A percentile compares a stretch with the other conserved stretches of the same genome.
Conservation (phyloP, 2,888 invertebrate species). For the Cephus pygmeus region DNA sequence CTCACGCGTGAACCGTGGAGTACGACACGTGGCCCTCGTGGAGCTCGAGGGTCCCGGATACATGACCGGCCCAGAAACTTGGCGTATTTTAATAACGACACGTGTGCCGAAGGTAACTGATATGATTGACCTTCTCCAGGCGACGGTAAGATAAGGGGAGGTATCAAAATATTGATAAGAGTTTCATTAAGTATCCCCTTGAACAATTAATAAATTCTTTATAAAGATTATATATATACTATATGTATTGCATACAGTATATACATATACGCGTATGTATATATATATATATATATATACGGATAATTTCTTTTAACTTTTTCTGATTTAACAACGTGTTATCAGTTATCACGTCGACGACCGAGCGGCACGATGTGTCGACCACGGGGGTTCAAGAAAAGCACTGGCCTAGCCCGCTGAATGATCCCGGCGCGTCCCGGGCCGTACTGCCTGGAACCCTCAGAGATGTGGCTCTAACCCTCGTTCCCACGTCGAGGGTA, state of each 20-base stretch:
- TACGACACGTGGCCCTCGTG: background rate
- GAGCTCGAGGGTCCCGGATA: background rate
- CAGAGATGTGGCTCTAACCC: slow-evolving; percentile 4
- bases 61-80: background rate
- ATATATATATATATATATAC: background rate
- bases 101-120: background rate
- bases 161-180: background rate
- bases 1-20: background rate
- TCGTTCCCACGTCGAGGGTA: background rate
- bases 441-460: slow-evolving; percentile 12
- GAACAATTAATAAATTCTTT: background rate
- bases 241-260: background rate
- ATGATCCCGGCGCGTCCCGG: slow-evolving; percentile 14
- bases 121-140: background rate
- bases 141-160: background rate
- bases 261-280: too few relatives aligned
- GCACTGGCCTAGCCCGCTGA: background rate
- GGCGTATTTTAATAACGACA: background rate
- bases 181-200: background rate
- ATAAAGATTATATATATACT: background rate
- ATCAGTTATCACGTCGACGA: background rate
- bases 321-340: background rate
- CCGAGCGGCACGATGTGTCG: background rate
- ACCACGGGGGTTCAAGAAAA: background rate
- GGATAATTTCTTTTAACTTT: background rate